Evolutionary conservation across 2,888 invertebrate genomes (phyloP).

Genomic region (Nipponacmea schrenckii): DNA sequence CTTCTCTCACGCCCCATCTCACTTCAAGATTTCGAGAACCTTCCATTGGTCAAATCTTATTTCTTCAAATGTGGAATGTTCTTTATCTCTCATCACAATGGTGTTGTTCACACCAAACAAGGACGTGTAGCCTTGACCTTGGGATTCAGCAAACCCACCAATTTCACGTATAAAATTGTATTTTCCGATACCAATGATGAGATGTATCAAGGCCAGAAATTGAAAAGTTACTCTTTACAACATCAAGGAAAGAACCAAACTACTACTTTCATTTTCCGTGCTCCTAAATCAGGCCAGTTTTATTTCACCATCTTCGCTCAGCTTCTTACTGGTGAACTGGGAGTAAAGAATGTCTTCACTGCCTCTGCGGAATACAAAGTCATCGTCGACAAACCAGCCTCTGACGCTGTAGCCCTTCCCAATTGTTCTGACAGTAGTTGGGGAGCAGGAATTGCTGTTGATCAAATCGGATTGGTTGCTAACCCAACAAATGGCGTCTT

Average conservation of each 20-base stretch:
- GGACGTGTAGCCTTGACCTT: constrained; percentile 64
- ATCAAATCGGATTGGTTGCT: constrained; percentile 64
- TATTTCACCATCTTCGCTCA: constrained; percentile 68
- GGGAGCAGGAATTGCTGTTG: constrained; percentile 66
- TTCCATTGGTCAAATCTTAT: constrained; percentile 67
- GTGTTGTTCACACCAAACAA: constrained; percentile 62
- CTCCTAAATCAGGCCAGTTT: constrained; percentile 61
- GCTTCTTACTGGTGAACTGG: constrained; percentile 61
- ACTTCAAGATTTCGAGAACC: constrained; percentile 66
- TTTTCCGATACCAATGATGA: constrained; percentile 61
- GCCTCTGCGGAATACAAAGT: constrained; percentile 68
- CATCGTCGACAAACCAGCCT: constrained; percentile 58
- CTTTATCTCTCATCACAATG: constrained; percentile 61
- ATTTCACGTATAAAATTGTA: constrained; percentile 67
- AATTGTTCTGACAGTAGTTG: constrained; percentile 67
- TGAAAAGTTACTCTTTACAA: constrained; percentile 65
- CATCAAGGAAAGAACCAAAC: constrained; percentile 64
- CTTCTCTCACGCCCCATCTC: constrained; percentile 56
- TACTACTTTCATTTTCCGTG: constrained; percentile 62
- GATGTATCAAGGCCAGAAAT: constrained; percentile 58
- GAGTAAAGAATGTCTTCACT: constrained; percentile 66
- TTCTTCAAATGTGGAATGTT: constrained; percentile 68
- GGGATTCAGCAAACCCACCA: constrained; percentile 64
- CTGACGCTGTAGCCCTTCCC: constrained; percentile 62
- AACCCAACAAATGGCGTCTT: constrained; percentile 54